Percentiles rank a stretch among this genome's conserved stretches.
phyloP scores from a whole-genome alignment of 2,113 vertebrate species.

The Corythornis cristatus region DNA sequence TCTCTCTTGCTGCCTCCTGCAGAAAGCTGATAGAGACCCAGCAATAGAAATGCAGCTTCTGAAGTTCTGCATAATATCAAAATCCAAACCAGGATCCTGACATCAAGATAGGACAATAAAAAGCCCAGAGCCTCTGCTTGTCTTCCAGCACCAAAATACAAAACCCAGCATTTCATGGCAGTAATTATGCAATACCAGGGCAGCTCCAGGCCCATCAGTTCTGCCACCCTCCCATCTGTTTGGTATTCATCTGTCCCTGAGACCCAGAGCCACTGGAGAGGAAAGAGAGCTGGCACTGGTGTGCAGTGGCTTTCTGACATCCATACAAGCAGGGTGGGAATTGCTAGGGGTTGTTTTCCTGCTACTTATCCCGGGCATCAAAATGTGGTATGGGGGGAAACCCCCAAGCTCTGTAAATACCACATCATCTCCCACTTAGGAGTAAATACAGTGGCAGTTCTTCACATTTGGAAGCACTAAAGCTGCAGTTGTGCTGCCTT shows the following conservation, averaged over 20 bases:
- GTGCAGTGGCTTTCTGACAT: neutral
- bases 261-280: neutral
- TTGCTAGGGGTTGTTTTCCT: neutral
- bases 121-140: neutral
- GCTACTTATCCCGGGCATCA: neutral
- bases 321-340: neutral
- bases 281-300: neutral
- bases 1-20: neutral
- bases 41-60: neutral
- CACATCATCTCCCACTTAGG: neutral
- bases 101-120: neutral
- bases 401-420: neutral
- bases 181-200: neutral
- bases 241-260: conserved; percentile 20
- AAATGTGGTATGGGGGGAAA: neutral
- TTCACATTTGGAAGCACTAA: neutral
- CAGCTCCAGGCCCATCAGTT: neutral
- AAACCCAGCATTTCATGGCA: neutral
- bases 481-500: accelerated
- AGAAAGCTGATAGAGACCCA: neutral
- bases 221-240: conserved; percentile 18
- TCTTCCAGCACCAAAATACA: neutral
- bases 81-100: neutral
- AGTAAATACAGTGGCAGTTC: neutral
- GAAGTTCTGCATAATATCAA: neutral